These are phyloP conservation scores for Polyommatus icarus DNA, from an alignment of 2,888 invertebrate species.

Conservation along the genomic window DNA sequence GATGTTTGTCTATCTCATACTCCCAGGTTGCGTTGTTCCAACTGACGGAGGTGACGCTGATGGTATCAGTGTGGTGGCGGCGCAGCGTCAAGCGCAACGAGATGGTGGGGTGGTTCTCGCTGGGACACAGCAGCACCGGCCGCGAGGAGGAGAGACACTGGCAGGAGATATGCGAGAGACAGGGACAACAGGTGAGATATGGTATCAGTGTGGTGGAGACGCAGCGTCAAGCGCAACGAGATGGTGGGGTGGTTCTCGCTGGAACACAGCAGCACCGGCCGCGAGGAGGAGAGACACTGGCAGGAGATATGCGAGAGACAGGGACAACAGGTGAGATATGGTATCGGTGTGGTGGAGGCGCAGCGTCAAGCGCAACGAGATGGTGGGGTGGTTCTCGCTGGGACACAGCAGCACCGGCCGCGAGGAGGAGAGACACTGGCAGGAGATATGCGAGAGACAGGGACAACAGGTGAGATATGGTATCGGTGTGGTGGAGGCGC, in stretches of 20 bases:
- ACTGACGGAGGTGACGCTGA: conserved; percentile 95
- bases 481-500: too few relatives aligned
- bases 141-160: conserved; percentile 95
- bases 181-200: too few relatives aligned
- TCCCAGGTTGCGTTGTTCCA: conserved; percentile 95
- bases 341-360: too few relatives aligned
- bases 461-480: too few relatives aligned
- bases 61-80: conserved; percentile 96
- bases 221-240: conserved; percentile 95
- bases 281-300: conserved; percentile 96
- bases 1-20: too few relatives aligned
- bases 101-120: conserved; percentile 98
- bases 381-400: too few relatives aligned
- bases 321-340: too few relatives aligned
- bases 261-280: conserved; percentile 94
- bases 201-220: conserved; percentile 95
- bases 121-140: conserved; percentile 95
- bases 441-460: too few relatives aligned
- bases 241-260: conserved; percentile 98
- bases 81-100: conserved; percentile 96
- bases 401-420: too few relatives aligned
- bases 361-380: too few relatives aligned
- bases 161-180: conserved; percentile 95
- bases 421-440: too few relatives aligned
- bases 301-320: conserved; percentile 94